phyloP scores from a whole-genome alignment of 2,888 invertebrate genomes.

The Orchestes rusci region DNA sequence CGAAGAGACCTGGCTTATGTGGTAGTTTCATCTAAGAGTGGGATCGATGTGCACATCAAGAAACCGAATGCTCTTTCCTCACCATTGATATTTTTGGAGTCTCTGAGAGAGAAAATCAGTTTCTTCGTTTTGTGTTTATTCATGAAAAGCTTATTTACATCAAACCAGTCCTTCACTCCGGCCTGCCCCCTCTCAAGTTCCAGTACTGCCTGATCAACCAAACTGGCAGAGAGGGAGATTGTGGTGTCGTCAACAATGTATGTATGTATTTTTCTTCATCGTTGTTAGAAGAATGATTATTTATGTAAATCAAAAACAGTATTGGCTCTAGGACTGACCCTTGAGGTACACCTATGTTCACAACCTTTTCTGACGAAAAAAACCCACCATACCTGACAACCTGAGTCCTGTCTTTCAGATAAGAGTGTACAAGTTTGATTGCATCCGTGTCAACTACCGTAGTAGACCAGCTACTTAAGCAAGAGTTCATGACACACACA shows the following conservation, averaged over 20 bases:
- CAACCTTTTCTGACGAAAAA: neutral
- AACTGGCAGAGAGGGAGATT: neutral
- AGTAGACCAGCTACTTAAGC: neutral
- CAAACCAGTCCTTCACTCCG: neutral
- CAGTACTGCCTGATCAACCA: neutral
- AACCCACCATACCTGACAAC: neutral
- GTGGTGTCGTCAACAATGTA: neutral
- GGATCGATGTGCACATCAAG: conserved; percentile 1
- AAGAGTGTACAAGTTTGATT: neutral
- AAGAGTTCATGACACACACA: neutral
- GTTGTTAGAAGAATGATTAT: neutral
- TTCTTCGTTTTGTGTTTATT: neutral
- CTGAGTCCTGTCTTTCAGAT: neutral
- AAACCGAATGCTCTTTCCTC: neutral
- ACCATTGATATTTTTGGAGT: neutral
- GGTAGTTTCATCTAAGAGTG: neutral
- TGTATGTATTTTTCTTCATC: neutral
- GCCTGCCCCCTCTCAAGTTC: neutral
- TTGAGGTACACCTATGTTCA: conserved; percentile 1
- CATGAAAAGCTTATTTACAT: neutral
- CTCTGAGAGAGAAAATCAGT: neutral
- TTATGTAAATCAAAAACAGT: neutral
- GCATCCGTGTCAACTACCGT: neutral
- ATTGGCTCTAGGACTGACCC: neutral
- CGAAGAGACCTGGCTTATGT: neutral